Conservation (phyloP, 2,888 invertebrate genomes). For the Tenthredo amoena region DNA sequence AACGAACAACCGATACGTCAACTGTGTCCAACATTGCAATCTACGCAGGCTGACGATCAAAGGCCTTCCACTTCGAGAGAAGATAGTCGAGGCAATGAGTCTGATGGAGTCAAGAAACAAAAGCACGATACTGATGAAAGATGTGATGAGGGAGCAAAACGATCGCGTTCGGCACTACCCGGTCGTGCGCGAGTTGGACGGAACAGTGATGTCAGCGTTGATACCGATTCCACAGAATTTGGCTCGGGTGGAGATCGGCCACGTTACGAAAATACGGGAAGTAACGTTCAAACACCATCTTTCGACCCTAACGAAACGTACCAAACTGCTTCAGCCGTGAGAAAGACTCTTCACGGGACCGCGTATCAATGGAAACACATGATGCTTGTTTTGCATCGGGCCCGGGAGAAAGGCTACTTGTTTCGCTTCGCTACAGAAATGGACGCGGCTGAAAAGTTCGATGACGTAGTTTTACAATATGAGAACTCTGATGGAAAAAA, state of each 20-base stretch:
- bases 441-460: conserved; percentile 50
- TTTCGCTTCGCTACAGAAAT: conserved; percentile 54
- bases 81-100: background rate
- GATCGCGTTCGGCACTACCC: background rate
- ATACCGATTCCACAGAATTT: too few relatives aligned
- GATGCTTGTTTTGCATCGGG: conserved; percentile 51
- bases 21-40: too few relatives aligned
- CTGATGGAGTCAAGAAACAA: background rate
- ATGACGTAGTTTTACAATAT: conserved; percentile 48
- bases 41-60: background rate
- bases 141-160: background rate
- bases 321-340: background rate
- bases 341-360: conserved; percentile 11
- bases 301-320: background rate
- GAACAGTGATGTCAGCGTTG: too few relatives aligned
- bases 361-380: conserved; percentile 53
- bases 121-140: background rate
- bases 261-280: background rate
- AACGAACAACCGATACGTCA: too few relatives aligned
- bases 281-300: background rate
- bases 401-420: background rate
- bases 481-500: background rate
- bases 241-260: too few relatives aligned
- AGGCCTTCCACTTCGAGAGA: background rate
- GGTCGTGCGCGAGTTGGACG: background rate